These are phyloP conservation scores for Otis tarda DNA, from an alignment of 2,113 vertebrate genomes.

Conservation along the genomic window DNA sequence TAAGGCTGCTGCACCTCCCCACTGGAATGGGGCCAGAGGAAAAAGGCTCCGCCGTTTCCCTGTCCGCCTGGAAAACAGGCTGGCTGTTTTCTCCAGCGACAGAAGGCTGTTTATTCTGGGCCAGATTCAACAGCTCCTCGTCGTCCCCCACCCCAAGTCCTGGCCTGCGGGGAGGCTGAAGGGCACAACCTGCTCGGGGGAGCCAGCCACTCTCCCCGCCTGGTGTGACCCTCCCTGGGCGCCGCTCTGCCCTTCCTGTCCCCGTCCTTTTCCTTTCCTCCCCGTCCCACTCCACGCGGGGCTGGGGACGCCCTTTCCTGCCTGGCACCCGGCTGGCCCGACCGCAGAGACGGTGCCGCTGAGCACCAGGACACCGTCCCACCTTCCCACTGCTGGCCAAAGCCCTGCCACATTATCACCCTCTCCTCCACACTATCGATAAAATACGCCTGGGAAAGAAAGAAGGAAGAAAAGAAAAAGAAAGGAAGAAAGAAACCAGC, in stretches of 20 bases:
- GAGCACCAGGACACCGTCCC: accelerated
- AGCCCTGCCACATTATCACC: accelerated
- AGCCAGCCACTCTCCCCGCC: background rate
- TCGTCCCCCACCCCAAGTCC: background rate
- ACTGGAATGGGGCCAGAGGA: conserved; percentile 34
- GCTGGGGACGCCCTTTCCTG: conserved; percentile 66
- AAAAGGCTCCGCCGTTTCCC: conserved; percentile 49
- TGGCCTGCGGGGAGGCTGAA: background rate
- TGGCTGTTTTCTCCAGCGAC: conserved; percentile 24
- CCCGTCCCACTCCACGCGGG: background rate
- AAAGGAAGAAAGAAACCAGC: background rate
- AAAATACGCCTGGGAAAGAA: background rate
- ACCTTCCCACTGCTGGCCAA: background rate
- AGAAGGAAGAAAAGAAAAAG: background rate
- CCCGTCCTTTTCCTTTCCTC: conserved; percentile 38
- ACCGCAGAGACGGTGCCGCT: background rate
- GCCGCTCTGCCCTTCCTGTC: conserved; percentile 48
- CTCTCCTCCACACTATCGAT: accelerated
- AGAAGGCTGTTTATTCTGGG: conserved; percentile 60
- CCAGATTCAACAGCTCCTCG: background rate
- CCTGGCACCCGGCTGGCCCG: conserved; percentile 28
- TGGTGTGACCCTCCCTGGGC: background rate
- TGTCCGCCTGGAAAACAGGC: conserved; percentile 21
- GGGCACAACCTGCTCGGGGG: background rate
- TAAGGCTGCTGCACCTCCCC: background rate